phyloP scores from a whole-genome alignment of 1,140 invertebrate species.

The Drosophila pectinifera region DNA sequence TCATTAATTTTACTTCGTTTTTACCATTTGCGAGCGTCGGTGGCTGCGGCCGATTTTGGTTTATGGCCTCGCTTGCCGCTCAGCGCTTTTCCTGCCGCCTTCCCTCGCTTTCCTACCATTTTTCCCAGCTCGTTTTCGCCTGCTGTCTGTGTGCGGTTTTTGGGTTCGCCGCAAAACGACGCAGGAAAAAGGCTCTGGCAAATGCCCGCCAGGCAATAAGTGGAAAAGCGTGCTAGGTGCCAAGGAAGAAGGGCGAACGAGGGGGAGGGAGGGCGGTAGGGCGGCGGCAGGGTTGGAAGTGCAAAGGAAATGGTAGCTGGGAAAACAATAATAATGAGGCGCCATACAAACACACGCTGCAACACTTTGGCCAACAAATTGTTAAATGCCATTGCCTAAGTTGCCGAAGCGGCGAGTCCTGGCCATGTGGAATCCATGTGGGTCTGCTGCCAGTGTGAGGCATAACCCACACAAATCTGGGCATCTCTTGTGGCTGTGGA shows the following conservation, averaged over 20 bases:
- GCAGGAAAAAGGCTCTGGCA: slow-evolving; percentile 68
- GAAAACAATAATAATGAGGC: slow-evolving; percentile 75
- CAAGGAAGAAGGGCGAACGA: slow-evolving; percentile 7
- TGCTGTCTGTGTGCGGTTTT: slow-evolving; percentile 67
- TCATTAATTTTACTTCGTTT: slow-evolving; percentile 81
- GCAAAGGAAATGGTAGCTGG: slow-evolving; percentile 54
- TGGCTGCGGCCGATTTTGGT: slow-evolving; percentile 75
- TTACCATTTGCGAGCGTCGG: slow-evolving; percentile 64
- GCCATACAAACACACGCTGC: slow-evolving; percentile 69
- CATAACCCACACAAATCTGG: slow-evolving; percentile 45
- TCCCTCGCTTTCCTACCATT: neutral
- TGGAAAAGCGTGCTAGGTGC: slow-evolving; percentile 51
- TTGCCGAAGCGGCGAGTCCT: slow-evolving; percentile 12
- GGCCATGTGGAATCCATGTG: slow-evolving; percentile 17
- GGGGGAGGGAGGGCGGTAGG: too few relatives aligned
- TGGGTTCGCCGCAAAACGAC: slow-evolving; percentile 67
- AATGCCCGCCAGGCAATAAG: slow-evolving; percentile 65
- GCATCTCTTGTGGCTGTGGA: slow-evolving; percentile 37
- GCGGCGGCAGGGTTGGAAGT: neutral
- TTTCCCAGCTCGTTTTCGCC: slow-evolving; percentile 28
- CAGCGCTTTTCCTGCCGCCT: slow-evolving; percentile 28
- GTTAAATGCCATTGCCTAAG: slow-evolving; percentile 40
- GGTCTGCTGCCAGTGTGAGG: neutral
- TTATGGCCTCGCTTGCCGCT: slow-evolving; percentile 59
- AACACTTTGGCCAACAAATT: slow-evolving; percentile 66